These are phyloP conservation scores for Xenopus laevis DNA, from an alignment of 2,113 vertebrate genomes.

Conservation along the genomic window DNA sequence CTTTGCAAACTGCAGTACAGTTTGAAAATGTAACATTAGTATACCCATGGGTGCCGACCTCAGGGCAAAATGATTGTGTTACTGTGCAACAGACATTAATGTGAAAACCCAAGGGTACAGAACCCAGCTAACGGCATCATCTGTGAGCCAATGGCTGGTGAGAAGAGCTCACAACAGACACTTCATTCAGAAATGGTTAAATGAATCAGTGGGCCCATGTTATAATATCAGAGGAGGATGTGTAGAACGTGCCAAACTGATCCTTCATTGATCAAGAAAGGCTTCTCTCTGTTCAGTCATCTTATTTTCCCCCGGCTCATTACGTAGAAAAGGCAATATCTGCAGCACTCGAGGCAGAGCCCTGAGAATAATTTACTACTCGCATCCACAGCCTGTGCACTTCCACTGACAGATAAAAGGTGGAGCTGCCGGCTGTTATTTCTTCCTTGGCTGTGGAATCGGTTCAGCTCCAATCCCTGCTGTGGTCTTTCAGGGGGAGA, in stretches of 20 bases:
- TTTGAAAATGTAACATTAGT: no score
- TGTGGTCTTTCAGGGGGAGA: neutral
- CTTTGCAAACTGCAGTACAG: no score
- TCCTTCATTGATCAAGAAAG: no score
- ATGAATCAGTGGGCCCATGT: no score
- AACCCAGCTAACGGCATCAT: no score
- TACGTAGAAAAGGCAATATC: neutral
- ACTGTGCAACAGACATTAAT: no score
- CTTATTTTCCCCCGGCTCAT: neutral
- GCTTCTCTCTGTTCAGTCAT: neutral
- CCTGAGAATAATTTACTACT: neutral
- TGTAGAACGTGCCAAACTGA: neutral
- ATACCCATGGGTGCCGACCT: no score
- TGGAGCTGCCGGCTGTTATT: slow-evolving; percentile 37
- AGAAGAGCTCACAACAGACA: no score
- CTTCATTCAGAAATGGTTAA: no score
- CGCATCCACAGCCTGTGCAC: slow-evolving; percentile 14
- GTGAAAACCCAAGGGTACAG: no score
- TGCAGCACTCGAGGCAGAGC: slow-evolving; percentile 8
- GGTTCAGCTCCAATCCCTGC: slow-evolving; percentile 7
- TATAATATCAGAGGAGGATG: neutral
- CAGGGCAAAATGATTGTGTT: no score
- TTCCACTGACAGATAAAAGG: slow-evolving; percentile 36
- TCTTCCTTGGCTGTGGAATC: neutral
- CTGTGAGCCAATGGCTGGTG: no score